These are phyloP conservation scores for Thinocorus orbignyianus DNA, from an alignment of 2,113 vertebrate species.

Conservation along the genomic window DNA sequence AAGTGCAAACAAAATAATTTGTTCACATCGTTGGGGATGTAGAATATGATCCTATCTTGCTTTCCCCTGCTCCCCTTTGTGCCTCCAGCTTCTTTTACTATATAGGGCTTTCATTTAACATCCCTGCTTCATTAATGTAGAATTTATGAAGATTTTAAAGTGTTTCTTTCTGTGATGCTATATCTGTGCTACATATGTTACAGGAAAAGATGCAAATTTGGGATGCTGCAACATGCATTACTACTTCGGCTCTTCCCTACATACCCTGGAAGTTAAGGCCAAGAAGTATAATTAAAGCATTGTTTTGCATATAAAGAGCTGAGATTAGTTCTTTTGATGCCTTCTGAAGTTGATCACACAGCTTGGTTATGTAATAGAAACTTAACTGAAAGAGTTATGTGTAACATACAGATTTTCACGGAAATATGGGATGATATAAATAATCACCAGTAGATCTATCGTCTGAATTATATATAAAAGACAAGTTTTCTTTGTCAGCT, in stretches of 20 bases:
- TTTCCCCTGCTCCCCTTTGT: neutral
- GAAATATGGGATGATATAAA: constrained; percentile 26
- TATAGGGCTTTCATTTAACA: neutral
- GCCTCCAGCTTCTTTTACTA: neutral
- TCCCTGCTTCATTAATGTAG: neutral
- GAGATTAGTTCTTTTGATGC: neutral
- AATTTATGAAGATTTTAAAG: neutral
- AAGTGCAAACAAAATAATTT: neutral
- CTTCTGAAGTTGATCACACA: neutral
- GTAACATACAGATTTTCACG: neutral
- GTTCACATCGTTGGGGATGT: neutral
- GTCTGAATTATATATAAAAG: constrained; percentile 21
- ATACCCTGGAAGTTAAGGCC: neutral
- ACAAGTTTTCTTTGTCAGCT: constrained; percentile 2
- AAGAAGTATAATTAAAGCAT: neutral
- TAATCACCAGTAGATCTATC: neutral
- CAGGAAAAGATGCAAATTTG: neutral
- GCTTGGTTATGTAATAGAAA: neutral
- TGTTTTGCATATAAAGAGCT: neutral
- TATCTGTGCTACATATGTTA: neutral
- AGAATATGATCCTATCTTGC: neutral
- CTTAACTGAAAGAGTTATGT: neutral
- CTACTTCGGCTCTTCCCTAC: neutral
- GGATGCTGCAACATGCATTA: neutral
- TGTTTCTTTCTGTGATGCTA: neutral